A percentile compares a stretch with the other conserved stretches of the same genome.
These are phyloP conservation scores for Lophura nycthemera DNA, from an alignment of 2,113 vertebrate species.

Conservation along the genomic window DNA sequence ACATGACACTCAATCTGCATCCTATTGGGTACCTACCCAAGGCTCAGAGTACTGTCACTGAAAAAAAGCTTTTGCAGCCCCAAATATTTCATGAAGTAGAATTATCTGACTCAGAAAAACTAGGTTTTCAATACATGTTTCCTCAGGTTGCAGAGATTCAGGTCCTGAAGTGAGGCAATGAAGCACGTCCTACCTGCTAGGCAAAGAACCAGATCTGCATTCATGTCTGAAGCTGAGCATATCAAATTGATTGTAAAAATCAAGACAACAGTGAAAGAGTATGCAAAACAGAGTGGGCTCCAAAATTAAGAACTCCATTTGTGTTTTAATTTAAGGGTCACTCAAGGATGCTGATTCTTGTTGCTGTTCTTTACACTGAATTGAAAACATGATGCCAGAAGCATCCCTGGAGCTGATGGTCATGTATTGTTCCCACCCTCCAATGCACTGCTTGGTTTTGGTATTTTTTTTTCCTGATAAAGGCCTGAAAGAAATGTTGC, in stretches of 20 bases:
- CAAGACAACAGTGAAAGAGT: neutral
- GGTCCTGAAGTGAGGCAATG: neutral
- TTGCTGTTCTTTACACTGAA: neutral
- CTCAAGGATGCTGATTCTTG: neutral
- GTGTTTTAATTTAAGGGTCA: neutral
- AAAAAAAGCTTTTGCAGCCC: rapidly evolving
- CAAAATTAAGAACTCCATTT: neutral
- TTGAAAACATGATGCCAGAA: neutral
- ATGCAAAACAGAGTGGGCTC: neutral
- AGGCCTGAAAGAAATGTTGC: neutral
- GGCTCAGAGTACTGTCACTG: neutral
- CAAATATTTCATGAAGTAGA: neutral
- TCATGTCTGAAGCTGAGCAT: neutral
- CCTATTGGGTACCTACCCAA: neutral
- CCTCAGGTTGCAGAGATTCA: neutral
- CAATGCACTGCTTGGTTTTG: neutral
- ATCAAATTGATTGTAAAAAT: neutral
- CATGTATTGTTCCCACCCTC: neutral
- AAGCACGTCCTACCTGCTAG: neutral
- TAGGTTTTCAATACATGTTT: neutral
- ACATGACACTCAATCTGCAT: rapidly evolving
- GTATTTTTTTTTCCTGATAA: neutral
- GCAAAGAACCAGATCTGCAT: neutral
- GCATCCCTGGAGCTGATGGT: neutral
- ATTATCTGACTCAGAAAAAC: neutral